Evolutionary conservation across 2,888 invertebrate genomes (phyloP), one percentile per base, ranked within the genome.

Genomic region (Melipona bicolor): DNA sequence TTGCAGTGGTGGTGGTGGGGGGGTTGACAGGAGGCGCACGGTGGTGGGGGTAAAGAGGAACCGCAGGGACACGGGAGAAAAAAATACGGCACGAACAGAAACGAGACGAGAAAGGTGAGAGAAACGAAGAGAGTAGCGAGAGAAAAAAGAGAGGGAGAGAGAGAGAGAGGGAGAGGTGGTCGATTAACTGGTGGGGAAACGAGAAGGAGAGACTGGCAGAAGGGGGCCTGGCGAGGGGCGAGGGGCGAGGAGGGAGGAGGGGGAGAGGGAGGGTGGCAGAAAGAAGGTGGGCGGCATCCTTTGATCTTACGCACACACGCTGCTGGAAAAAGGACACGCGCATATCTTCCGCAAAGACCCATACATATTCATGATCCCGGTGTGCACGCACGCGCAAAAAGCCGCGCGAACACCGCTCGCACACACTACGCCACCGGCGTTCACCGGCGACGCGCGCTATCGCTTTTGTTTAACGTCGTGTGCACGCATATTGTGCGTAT

Each of bases 251-350:
- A n/a, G n/a, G n/a, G n/a, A n/a, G n/a, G n/a, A n/a, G n/a, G 69
- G 27, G 73, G 69, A 54, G 64, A 69, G 56, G 70, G 81, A 83
- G 85, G 87, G 84, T 86, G 87, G 90, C 84, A 82, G 90, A 87
- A 88, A 89, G 88, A 89, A 91, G 88, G 88, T 87, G 89, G 90
- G 83, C 93, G 93, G 91, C 91, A 87, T 89, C 89, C 91, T 93
- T 93, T 93, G 93, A 93, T 93, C 92, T 91, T 87, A 83, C 86
- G 84, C 91, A 88, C 92, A 90, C 90, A 90, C 82, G 69, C 76
- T 78, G 84, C 81, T 75, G 87, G 87, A 87, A 89, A 89, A 90
- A 92, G 90, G 90, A 91, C 90, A 90, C 90, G 87, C 85, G 87
- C 83, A 77, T 90, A 90, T 90, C 90, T 90, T 90, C 86, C 84